Evolutionary conservation across 2,888 invertebrate species (phyloP).

Genomic region (Noctua janthe): DNA sequence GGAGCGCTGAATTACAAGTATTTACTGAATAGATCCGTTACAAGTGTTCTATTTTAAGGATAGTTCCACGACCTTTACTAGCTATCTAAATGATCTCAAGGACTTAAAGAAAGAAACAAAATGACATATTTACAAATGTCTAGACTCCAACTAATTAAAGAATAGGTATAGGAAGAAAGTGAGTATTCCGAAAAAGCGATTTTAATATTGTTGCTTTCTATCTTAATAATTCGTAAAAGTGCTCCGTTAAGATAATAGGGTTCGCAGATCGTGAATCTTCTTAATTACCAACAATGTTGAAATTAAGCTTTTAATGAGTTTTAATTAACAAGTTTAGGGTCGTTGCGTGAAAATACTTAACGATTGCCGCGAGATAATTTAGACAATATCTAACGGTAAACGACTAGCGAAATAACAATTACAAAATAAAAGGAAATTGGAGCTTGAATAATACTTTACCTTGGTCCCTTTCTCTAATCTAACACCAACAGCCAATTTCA

Average conservation of each 20-base stretch:
- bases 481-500: neutral
- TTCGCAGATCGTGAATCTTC: slow-evolving; percentile 88
- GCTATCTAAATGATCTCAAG: neutral
- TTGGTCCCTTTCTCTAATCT: neutral
- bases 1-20: slow-evolving; percentile 21
- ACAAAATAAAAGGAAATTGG: slow-evolving; percentile 29
- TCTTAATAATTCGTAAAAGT: slow-evolving; percentile 84
- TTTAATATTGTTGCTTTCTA: slow-evolving; percentile 80
- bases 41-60: slow-evolving; percentile 23
- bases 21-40: slow-evolving; percentile 25
- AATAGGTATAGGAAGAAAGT: slow-evolving; percentile 49
- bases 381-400: slow-evolving; percentile 66
- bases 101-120: slow-evolving; percentile 4
- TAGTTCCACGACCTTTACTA: slow-evolving; percentile 14
- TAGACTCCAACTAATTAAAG: slow-evolving; percentile 47
- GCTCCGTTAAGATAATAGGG: slow-evolving; percentile 84
- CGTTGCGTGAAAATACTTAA: slow-evolving; percentile 82
- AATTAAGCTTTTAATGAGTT: slow-evolving; percentile 89
- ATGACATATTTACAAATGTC: slow-evolving; percentile 21
- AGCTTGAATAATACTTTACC: slow-evolving; percentile 27
- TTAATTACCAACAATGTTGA: slow-evolving; percentile 89
- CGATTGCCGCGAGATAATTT: slow-evolving; percentile 75
- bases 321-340: slow-evolving; percentile 88
- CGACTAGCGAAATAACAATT: slow-evolving; percentile 51
- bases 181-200: slow-evolving; percentile 66